Conservation (phyloP, 2,888 invertebrate species). For the Perithous albicinctus region DNA sequence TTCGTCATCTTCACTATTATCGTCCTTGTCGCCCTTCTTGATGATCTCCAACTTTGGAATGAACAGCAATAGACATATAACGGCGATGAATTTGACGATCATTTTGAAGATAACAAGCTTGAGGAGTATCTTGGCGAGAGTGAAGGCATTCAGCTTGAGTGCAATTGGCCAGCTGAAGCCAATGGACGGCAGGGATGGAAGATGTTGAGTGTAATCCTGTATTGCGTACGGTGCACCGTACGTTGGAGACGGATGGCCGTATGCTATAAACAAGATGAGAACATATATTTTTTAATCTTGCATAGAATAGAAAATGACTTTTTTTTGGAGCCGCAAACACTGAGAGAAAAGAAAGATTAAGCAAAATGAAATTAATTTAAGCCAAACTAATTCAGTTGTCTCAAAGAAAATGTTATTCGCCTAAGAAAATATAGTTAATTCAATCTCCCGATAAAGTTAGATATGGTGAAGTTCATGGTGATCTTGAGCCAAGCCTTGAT, state of each 20-base stretch:
- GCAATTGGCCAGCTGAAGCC: conserved; percentile 87
- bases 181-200: conserved; percentile 81
- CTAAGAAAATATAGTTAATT: no score
- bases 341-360: no score
- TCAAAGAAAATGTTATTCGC: no score
- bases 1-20: conserved; percentile 79
- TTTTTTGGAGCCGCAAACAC: no score
- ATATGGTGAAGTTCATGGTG: no score
- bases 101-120: conserved; percentile 93
- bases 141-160: conserved; percentile 89
- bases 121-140: conserved; percentile 90
- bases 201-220: conserved; percentile 84
- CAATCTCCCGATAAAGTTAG: no score
- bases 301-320: no score
- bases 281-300: conserved; percentile 5
- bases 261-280: conserved; percentile 74
- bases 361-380: no score
- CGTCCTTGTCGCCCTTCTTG: conserved; percentile 83
- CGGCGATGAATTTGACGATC: conserved; percentile 91
- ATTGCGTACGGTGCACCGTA: conserved; percentile 87
- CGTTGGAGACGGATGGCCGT: conserved; percentile 84
- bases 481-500: no score
- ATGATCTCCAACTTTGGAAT: conserved; percentile 88
- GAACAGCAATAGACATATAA: conserved; percentile 91
- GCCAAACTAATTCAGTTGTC: no score